Evolutionary conservation across 2,113 vertebrate genomes (phyloP).

Genomic region (Chunga burmeisteri): DNA sequence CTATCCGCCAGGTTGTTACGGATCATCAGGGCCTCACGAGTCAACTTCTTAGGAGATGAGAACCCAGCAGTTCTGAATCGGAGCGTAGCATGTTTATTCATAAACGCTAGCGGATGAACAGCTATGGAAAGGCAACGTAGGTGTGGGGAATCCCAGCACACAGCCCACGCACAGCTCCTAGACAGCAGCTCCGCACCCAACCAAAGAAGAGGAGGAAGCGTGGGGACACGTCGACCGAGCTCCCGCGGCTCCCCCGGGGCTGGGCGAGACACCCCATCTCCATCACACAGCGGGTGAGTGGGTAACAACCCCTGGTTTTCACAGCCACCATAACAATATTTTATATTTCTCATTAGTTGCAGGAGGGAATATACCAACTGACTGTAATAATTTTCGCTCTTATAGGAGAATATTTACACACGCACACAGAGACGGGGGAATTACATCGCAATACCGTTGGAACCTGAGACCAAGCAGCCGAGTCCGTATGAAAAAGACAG

Average conservation of each 20-base stretch:
- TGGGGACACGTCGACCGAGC: not conserved
- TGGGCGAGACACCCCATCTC: not conserved
- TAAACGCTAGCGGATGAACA: not conserved
- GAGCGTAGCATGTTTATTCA: fast-evolving
- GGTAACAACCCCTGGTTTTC: not conserved
- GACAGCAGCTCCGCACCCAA: not conserved
- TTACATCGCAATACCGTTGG: not conserved
- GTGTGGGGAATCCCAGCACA: not conserved
- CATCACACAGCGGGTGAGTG: not conserved
- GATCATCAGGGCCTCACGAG: not conserved
- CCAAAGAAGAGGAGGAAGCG: not conserved
- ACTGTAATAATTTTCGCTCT: not conserved
- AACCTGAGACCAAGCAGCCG: not conserved
- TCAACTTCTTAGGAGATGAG: not conserved
- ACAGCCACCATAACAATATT: not conserved
- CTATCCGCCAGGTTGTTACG: not conserved
- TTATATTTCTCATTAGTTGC: conserved; percentile 18
- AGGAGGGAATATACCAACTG: not conserved
- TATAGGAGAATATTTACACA: not conserved
- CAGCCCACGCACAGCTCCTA: not conserved
- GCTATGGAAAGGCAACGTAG: not conserved
- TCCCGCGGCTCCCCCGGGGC: too few species aligned
- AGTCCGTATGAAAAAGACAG: not conserved
- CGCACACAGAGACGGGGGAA: not conserved
- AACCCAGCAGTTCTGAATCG: not conserved